Percentiles rank a stretch among this genome's conserved stretches.
Conservation (phyloP, 2,888 invertebrate genomes). For the Chesias legatella region DNA sequence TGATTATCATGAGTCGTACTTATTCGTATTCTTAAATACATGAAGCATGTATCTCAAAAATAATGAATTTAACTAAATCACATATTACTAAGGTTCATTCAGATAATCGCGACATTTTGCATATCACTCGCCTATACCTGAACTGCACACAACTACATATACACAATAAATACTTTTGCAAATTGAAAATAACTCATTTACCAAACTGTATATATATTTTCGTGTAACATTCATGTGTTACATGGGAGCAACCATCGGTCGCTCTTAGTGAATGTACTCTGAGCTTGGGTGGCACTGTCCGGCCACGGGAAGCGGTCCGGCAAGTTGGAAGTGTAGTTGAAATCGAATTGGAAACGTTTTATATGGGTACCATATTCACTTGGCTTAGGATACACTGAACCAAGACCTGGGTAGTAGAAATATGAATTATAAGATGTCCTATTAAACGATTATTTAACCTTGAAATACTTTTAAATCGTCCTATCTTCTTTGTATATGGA, state of each 20-base stretch:
- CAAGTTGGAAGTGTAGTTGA: conserved; percentile 1
- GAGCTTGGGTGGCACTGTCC: neutral
- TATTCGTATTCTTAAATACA: no score
- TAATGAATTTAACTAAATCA: no score
- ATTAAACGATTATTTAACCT: no score
- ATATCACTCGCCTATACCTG: no score
- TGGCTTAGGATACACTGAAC: conserved; percentile 4
- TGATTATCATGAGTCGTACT: no score
- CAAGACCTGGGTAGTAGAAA: conserved; percentile 2
- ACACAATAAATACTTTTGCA: neutral
- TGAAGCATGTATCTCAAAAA: no score
- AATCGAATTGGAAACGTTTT: conserved; percentile 2
- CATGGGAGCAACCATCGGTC: conserved; percentile 2
- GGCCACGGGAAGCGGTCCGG: conserved; percentile 7
- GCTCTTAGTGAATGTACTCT: neutral
- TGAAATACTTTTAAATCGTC: no score
- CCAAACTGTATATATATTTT: neutral
- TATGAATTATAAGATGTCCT: neutral
- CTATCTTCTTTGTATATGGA: no score
- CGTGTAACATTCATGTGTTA: conserved; percentile 4
- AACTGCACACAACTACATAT: no score
- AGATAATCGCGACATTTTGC: no score
- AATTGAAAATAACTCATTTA: neutral
- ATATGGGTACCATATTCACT: neutral
- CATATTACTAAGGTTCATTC: no score